Base-by-base conservation (phyloP, 2,888 invertebrate genomes). In the Carterocephalus palaemon region DNA sequence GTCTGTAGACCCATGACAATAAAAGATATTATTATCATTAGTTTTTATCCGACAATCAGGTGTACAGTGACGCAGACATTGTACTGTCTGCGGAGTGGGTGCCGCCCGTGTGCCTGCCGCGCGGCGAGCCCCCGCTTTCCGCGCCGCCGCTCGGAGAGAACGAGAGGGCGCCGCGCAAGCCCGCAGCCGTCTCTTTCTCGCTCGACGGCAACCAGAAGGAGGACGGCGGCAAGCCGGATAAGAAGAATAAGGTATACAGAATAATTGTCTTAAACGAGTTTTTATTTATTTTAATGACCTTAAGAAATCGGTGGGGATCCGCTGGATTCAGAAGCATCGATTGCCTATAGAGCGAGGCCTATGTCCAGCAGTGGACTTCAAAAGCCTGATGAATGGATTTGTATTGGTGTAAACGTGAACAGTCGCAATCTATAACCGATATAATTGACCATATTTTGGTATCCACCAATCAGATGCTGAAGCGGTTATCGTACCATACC, bases 401-500 rank as follows among this genome's bases (percentile, higher is more conserved):
- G n/a, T n/a, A n/a, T n/a, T n/a, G n/a, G n/a, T n/a, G n/a, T n/a
- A n/a, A n/a, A n/a, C n/a, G n/a, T n/a, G n/a, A n/a, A n/a, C n/a
- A n/a, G n/a, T n/a, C n/a, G n/a, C n/a, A n/a, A n/a, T n/a, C n/a
- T n/a, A n/a, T n/a, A n/a, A n/a, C n/a, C n/a, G n/a, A n/a, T n/a
- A n/a, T n/a, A n/a, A n/a, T n/a, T n/a, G n/a, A n/a, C n/a, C n/a
- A n/a, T 33, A 17, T 28, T 33, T 46, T 45, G 41, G 49, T 31
- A 41, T 75, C 4, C 19, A 19, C 19, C 80, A n/a, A 24, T 5
- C 68, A 96, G 95, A 95, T 96, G 94, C 86, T 96, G 61, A 96
- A 96, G 82, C 90, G 96, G 61, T 90, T 97, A 49, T 96, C 96
- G 0, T 95, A 96, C 86, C 96, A n/a, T n/a, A n/a, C n/a, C n/a